Base-by-base conservation (phyloP, 1,140 invertebrate genomes). In the Lanistes nyassanus region DNA sequence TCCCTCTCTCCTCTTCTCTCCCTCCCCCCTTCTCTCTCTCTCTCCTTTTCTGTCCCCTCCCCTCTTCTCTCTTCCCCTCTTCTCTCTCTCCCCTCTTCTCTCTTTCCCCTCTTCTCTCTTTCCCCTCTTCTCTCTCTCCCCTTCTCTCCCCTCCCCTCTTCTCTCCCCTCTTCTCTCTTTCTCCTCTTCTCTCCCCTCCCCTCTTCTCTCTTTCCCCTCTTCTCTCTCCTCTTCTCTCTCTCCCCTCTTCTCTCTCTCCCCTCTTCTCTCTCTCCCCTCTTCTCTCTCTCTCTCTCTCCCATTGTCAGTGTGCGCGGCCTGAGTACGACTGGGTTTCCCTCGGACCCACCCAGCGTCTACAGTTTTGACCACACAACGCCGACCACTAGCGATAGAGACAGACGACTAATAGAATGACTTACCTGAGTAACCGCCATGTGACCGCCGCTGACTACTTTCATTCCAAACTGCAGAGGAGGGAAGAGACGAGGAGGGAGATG, bases 401-500 rank as follows among this genome's bases (percentile, higher is more conserved):
- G n/a, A n/a, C n/a, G n/a, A n/a, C n/a, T n/a, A n/a, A n/a, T n/a
- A n/a, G n/a, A n/a, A n/a, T n/a, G n/a, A n/a, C n/a, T n/a, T n/a
- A n/a, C n/a, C n/a, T n/a, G n/a, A n/a, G n/a, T n/a, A n/a, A n/a
- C n/a, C n/a, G n/a, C n/a, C n/a, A n/a, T n/a, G n/a, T n/a, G n/a
- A n/a, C n/a, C n/a, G n/a, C n/a, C n/a, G n/a, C n/a, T n/a, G n/a
- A n/a, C n/a, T n/a, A n/a, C n/a, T n/a, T n/a, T n/a, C n/a, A n/a
- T n/a, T n/a, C n/a, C n/a, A 11, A n/a, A 23, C 56, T 58, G 56
- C 29, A 26, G 7, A 6, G 29, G 56, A 67, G 19, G n/a, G n/a
- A n/a, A n/a, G n/a, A n/a, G n/a, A n/a, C n/a, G n/a, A 53, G 60
- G 69, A 60, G 51, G 56, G 55, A 39, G 70, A 60, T 9, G n/a